A percentile compares a stretch with the other conserved stretches of the same genome.
These are phyloP conservation scores for Coremacera marginata DNA, from an alignment of 2,888 invertebrate species.

Conservation along the genomic window DNA sequence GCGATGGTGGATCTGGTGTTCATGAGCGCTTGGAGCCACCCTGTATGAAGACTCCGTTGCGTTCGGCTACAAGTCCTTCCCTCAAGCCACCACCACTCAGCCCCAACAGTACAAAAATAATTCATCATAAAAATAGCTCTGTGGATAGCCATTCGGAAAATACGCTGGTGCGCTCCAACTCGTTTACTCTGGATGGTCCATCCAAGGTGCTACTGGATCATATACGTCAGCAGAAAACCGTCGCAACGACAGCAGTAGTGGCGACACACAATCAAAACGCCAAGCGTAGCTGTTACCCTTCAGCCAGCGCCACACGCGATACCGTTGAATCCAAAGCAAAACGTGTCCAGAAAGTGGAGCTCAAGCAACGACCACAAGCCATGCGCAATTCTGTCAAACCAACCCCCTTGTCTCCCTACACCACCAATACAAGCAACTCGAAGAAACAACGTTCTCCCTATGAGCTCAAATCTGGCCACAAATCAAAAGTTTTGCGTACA, in stretches of 20 bases:
- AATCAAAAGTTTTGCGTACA: conserved; percentile 46
- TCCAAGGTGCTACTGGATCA: conserved; percentile 76
- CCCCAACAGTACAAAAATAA: not conserved
- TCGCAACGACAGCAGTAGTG: not conserved
- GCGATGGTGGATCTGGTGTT: not conserved
- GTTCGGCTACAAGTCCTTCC: conserved; percentile 62
- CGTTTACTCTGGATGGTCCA: conserved; percentile 83
- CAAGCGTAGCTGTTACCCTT: conserved; percentile 16
- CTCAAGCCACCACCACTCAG: conserved; percentile 44
- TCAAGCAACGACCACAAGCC: conserved; percentile 49
- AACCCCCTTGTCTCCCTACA: conserved; percentile 34
- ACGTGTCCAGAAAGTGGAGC: conserved; percentile 58
- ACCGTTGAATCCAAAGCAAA: conserved; percentile 66
- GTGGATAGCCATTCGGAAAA: conserved; percentile 36
- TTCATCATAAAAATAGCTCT: not conserved
- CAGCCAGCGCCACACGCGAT: conserved; percentile 56
- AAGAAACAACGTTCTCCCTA: conserved; percentile 48
- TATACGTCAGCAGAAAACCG: conserved; percentile 52
- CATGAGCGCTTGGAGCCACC: not conserved
- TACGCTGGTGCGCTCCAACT: conserved; percentile 77
- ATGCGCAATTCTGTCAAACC: conserved; percentile 37
- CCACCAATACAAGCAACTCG: conserved; percentile 19
- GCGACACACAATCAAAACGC: not conserved
- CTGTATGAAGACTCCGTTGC: conserved; percentile 50
- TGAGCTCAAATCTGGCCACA: conserved; percentile 43